Percentiles rank a stretch among this genome's conserved stretches.
Conservation (phyloP, 2,888 invertebrate species). For the Microchrysa polita region DNA sequence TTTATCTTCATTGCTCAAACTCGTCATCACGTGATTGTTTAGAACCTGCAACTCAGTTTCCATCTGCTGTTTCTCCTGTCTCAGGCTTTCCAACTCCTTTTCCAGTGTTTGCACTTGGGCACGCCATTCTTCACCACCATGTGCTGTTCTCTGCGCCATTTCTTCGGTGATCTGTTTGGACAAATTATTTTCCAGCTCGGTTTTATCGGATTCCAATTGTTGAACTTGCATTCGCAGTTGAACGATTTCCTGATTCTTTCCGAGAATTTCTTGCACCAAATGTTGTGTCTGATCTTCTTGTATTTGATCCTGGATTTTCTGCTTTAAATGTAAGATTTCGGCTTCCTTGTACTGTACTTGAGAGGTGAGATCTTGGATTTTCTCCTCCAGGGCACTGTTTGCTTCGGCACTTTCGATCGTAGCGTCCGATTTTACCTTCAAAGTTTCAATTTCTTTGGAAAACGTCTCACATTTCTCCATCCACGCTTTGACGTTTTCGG, state of each 20-base stretch:
- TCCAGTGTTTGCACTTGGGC: constrained; percentile 54
- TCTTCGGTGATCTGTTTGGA: constrained; percentile 55
- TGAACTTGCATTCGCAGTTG: constrained; percentile 62
- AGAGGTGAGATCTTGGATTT: constrained; percentile 49
- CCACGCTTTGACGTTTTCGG: constrained; percentile 50
- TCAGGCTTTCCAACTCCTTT: constrained; percentile 53
- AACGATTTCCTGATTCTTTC: constrained; percentile 64
- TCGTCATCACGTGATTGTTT: constrained; percentile 61
- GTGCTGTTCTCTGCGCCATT: constrained; percentile 50
- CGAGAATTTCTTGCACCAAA: constrained; percentile 60
- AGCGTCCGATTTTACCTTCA: constrained; percentile 46
- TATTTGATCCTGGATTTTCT: constrained; percentile 64
- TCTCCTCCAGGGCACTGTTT: constrained; percentile 48
- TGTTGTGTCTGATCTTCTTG: constrained; percentile 63
- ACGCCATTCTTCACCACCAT: constrained; percentile 3
- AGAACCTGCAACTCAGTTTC: constrained; percentile 62
- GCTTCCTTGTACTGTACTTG: constrained; percentile 60
- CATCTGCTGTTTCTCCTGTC: constrained; percentile 59
- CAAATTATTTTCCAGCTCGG: constrained; percentile 62
- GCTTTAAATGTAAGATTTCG: constrained; percentile 60
- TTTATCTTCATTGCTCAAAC: constrained; percentile 60
- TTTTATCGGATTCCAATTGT: constrained; percentile 63
- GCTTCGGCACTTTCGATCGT: constrained; percentile 29
- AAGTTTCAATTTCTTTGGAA: constrained; percentile 49
- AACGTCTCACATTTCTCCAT: constrained; percentile 48